phyloP scores from a whole-genome alignment of 2,888 invertebrate genomes.

The Orthosia incerta region DNA sequence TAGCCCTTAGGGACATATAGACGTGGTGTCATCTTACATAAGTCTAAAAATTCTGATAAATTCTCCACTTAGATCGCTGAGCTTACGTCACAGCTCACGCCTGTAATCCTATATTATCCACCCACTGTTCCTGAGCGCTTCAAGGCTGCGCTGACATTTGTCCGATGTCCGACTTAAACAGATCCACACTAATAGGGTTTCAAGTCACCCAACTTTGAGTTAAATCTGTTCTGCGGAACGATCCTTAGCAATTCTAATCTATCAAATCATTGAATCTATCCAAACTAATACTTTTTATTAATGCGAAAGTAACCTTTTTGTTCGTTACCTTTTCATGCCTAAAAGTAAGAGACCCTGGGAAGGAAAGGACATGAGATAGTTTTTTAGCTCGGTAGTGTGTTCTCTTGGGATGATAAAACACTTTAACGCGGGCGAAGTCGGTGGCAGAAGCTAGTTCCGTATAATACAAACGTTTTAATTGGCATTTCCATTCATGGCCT shows the following conservation, averaged over 20 bases:
- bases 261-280: too few species aligned
- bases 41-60: conserved; percentile 28
- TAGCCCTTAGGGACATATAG: neutral
- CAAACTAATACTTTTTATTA: too few species aligned
- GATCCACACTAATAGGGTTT: conserved; percentile 38
- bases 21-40: conserved; percentile 28
- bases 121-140: conserved; percentile 20
- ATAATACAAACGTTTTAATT: conserved; percentile 30
- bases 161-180: conserved; percentile 20
- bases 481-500: conserved; percentile 41
- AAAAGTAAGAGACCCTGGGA: too few species aligned
- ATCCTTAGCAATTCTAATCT: conserved; percentile 17
- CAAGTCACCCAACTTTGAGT: conserved; percentile 14
- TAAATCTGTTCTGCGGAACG: conserved; percentile 29
- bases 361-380: too few species aligned
- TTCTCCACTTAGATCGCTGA: conserved; percentile 22
- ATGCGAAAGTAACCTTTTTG: too few species aligned
- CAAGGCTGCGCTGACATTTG: conserved; percentile 47
- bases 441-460: neutral
- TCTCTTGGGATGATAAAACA: too few species aligned
- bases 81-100: conserved; percentile 39
- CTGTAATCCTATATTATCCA: conserved; percentile 47
- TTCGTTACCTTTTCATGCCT: too few species aligned
- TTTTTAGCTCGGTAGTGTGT: too few species aligned
- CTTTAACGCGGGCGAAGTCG: too few species aligned